Conservation (phyloP, 2,888 invertebrate genomes). For the Lepidochrysops patricia region DNA sequence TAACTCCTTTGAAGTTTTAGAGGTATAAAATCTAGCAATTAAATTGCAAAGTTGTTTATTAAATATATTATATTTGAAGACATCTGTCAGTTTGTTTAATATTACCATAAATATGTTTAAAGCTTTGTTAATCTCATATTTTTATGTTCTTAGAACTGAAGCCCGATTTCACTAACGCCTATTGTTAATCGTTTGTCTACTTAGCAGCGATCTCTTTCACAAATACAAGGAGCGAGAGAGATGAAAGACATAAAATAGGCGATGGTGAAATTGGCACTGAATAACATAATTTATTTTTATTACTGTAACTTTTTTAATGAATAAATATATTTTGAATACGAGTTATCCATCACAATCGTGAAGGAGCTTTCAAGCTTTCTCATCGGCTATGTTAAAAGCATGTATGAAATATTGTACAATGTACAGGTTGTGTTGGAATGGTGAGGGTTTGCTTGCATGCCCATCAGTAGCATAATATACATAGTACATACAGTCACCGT, state of each 20-base stretch:
- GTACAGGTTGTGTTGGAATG: constrained; percentile 18
- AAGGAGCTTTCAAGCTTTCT: constrained; percentile 64
- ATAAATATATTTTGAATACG: constrained; percentile 42
- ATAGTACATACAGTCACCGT: too few relatives aligned
- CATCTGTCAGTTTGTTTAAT: background rate
- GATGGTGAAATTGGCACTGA: too few relatives aligned
- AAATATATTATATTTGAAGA: background rate
- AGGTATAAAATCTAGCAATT: background rate
- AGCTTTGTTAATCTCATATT: background rate
- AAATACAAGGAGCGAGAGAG: too few relatives aligned
- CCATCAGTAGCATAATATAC: too few relatives aligned
- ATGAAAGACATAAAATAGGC: too few relatives aligned
- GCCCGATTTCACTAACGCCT: too few relatives aligned
- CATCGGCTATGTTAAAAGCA: constrained; percentile 40
- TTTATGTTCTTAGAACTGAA: constrained; percentile 2
- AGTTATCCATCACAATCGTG: constrained; percentile 56
- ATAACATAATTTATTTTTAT: constrained; percentile 25
- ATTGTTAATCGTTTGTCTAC: too few relatives aligned
- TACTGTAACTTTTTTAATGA: constrained; percentile 20
- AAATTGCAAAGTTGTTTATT: background rate
- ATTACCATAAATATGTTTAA: background rate
- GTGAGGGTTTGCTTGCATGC: constrained; percentile 39
- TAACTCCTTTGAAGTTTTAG: background rate
- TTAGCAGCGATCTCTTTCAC: too few relatives aligned
- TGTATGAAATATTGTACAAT: constrained; percentile 53